Conservation (phyloP, 2,888 invertebrate species). For the Sarcophaga variegata region DNA sequence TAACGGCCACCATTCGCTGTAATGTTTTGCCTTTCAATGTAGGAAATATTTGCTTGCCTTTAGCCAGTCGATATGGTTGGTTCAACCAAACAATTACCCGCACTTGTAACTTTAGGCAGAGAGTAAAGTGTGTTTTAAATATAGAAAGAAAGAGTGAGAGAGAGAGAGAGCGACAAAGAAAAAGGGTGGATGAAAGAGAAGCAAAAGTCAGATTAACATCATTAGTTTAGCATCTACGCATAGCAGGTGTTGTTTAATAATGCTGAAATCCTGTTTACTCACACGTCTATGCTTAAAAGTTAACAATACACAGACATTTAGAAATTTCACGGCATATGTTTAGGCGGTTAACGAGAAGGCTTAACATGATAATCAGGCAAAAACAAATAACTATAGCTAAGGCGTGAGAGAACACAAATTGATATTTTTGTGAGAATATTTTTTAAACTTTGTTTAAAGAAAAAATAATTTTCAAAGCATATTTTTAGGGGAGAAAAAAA, state of each 20-base stretch:
- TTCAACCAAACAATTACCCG: conserved; percentile 64
- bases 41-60: not conserved
- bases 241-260: conserved; percentile 44
- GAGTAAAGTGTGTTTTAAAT: not conserved
- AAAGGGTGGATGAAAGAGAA: not conserved
- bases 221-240: not conserved
- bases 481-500: too few species aligned
- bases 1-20: conserved; percentile 27
- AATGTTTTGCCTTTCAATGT: too few species aligned
- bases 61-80: not conserved
- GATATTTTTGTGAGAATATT: too few species aligned
- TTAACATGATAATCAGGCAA: not conserved
- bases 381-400: too few species aligned
- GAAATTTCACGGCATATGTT: not conserved
- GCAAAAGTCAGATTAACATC: not conserved
- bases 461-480: too few species aligned
- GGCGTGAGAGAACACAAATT: too few species aligned
- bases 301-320: conserved; percentile 32
- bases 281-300: conserved; percentile 41
- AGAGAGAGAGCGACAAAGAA: not conserved
- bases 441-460: too few species aligned
- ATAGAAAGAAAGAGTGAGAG: not conserved
- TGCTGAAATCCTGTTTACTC: conserved; percentile 57
- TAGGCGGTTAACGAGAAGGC: too few species aligned
- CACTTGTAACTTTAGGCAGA: conserved; percentile 24